Evolutionary conservation across 2,797 vertebrate genomes (phyloP).

Genomic region (Anguilla anguilla): DNA sequence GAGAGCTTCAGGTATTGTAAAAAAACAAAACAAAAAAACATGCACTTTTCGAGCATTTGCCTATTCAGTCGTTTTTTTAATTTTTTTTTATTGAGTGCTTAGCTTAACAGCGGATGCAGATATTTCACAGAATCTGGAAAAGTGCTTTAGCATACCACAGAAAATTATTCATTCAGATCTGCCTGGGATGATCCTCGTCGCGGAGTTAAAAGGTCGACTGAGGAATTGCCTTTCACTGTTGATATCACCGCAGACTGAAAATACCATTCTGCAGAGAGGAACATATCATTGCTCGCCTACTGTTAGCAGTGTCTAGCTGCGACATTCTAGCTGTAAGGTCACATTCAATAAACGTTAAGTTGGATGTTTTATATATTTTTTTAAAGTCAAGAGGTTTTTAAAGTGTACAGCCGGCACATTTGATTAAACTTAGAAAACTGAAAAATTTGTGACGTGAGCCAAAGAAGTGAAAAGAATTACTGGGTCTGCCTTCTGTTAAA

Average conservation of each 20-base stretch:
- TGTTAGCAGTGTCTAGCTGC: neutral
- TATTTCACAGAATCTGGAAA: neutral
- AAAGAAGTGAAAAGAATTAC: neutral
- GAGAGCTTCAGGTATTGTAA: neutral
- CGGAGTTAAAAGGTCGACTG: neutral
- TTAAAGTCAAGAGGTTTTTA: neutral
- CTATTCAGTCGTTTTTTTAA: neutral
- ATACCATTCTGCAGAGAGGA: neutral
- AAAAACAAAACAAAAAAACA: neutral
- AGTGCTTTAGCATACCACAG: neutral
- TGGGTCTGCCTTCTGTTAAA: neutral
- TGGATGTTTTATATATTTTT: neutral
- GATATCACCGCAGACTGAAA: neutral
- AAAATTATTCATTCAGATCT: neutral
- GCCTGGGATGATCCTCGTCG: neutral
- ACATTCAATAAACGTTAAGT: neutral
- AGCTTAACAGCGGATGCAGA: neutral
- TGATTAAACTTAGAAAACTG: neutral
- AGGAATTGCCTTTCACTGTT: neutral
- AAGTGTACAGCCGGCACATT: neutral
- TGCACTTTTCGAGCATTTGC: neutral
- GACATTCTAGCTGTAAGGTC: conserved; percentile 1
- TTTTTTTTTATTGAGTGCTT: neutral
- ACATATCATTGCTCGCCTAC: neutral
- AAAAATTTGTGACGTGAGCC: neutral